Base-by-base conservation (phyloP, 2,888 invertebrate genomes). In the Syritta pipiens region DNA sequence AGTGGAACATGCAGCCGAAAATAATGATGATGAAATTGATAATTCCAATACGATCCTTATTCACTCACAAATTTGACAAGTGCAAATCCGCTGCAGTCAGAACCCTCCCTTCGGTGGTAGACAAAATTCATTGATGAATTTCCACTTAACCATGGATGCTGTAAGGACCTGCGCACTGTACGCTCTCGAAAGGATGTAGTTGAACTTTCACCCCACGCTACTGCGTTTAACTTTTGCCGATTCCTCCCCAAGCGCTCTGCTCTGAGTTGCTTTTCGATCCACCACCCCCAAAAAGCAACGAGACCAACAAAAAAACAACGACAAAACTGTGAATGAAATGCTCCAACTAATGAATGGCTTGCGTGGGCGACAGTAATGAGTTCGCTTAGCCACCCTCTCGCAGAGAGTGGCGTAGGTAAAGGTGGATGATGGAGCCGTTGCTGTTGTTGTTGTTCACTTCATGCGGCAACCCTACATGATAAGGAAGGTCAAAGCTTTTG, bases 321-420 rank as follows among this genome's bases (percentile, higher is more conserved):
- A n/a, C n/a, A n/a, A 17, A 62, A 62, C 55, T 67, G 62, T 79
- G 79, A 79, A 79, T 79, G 79, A 79, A 79, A 79, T 60, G 42
- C 14, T 62, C 55, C 30, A 79, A 79, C 67, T 79, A 79, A 79
- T 79, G 79, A 79, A 79, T 79, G 79, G 32, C 79, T 77, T 74
- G 72, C 68, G 79, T 79, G 79, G 79, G 79, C 62, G 72, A 35
- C 22, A 67, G 44, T 67, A 67, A 67, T 79, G 42, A 57, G 42
- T 68, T 68, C 48, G 30, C 44, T 53, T 5, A 10, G 26, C 49
- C 40, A 67, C 51, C 59, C 51, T 37, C 37, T 9, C 32, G 19
- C 14, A n/a, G 42, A 10, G 4, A 62, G 46, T 62, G 35, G 28
- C 59, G 30, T 67, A 49, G 74, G 48, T 60, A 60, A 62, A 28